Conservation (phyloP, 2,797 vertebrate species). For the Myioborus melanocephalus region DNA sequence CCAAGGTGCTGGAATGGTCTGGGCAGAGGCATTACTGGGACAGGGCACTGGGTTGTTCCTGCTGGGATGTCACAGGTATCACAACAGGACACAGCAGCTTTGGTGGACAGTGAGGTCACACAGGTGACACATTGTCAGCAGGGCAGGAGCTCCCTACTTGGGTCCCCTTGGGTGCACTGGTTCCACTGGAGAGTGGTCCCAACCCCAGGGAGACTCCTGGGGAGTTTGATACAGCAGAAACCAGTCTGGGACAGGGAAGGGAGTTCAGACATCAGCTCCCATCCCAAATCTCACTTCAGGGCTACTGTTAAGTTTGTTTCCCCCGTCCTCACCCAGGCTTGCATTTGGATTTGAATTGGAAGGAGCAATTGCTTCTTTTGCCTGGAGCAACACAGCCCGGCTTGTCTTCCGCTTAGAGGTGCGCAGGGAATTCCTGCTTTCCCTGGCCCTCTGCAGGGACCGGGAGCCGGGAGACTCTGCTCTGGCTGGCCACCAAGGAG, state of each 20-base stretch:
- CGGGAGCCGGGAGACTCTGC: neutral
- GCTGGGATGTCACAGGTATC: neutral
- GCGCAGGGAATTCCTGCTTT: neutral
- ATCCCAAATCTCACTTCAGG: neutral
- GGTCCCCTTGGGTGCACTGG: neutral
- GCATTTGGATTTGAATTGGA: neutral
- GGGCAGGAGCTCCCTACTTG: neutral
- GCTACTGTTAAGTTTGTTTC: neutral
- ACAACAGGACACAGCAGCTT: fast-evolving
- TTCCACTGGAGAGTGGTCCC: neutral
- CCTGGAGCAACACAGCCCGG: neutral
- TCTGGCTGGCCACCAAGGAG: neutral
- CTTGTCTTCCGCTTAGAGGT: neutral
- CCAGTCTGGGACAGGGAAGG: neutral
- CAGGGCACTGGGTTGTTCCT: fast-evolving
- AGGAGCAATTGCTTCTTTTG: neutral
- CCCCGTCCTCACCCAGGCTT: neutral
- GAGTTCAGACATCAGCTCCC: neutral
- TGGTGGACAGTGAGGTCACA: neutral
- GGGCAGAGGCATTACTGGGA: neutral
- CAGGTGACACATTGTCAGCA: no score
- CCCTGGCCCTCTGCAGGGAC: neutral
- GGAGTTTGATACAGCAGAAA: neutral
- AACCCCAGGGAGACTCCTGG: neutral
- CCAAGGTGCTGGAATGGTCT: neutral